Percentiles rank a stretch among this genome's conserved stretches.
phyloP scores from a whole-genome alignment of 2,797 vertebrate genomes.

The Hoplostethus mediterraneus region DNA sequence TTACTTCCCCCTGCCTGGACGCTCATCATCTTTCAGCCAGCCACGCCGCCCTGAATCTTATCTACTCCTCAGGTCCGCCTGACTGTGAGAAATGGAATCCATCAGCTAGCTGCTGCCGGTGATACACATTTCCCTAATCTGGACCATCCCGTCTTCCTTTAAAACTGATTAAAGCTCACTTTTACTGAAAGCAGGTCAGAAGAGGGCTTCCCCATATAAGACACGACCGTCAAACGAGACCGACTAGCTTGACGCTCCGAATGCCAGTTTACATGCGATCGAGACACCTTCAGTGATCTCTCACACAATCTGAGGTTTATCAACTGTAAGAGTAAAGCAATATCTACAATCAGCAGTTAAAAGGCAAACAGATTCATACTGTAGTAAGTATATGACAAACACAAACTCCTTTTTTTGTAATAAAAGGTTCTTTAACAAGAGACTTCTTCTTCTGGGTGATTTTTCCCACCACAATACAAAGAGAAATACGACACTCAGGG shows the following conservation, averaged over 20 bases:
- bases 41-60: constrained; percentile 68
- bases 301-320: too few species aligned
- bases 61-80: constrained; percentile 57
- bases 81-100: constrained; percentile 73
- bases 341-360: background rate
- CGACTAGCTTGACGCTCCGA: constrained; percentile 29
- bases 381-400: too few species aligned
- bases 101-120: constrained; percentile 68
- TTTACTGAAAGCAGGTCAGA: constrained; percentile 67
- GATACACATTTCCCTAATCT: constrained; percentile 76
- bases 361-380: constrained; percentile 23
- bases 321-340: constrained; percentile 37
- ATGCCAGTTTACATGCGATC: constrained; percentile 28
- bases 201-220: constrained; percentile 51
- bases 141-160: constrained; percentile 61
- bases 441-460: too few species aligned
- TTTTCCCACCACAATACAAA: too few species aligned
- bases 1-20: constrained; percentile 47
- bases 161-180: constrained; percentile 74
- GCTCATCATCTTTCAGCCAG: constrained; percentile 71
- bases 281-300: background rate
- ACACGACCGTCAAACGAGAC: constrained; percentile 53
- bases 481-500: constrained; percentile 11
- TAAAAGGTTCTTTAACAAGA: too few species aligned
- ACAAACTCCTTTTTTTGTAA: too few species aligned